Base-by-base conservation (phyloP, 2,888 invertebrate species). In the Masnerella sp. region DNA sequence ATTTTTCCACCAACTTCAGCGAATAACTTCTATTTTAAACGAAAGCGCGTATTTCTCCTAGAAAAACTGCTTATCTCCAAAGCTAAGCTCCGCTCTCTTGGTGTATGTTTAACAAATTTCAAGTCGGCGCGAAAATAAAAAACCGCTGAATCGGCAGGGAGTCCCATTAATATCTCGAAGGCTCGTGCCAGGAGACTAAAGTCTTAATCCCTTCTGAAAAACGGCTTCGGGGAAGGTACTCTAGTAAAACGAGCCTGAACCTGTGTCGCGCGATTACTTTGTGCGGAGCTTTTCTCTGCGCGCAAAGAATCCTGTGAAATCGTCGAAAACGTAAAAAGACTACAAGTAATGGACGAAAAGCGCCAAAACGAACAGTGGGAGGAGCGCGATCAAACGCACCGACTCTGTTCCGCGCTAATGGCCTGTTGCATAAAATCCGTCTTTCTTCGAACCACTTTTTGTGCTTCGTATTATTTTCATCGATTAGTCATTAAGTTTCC, bases 181-280 rank as follows among this genome's bases (percentile, higher is more conserved):
- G 58, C 65, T 75, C 72, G 71, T 58, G 72, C 64, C 64, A 42
- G 52, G 68, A 54, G 74, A 72, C 65, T 76, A 72, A 75, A 68
- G 78, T 78, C 78, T 77, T 78, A 78, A 78, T 78, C 74, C 74
- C 54, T 61, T 22, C 74, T 76, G 75, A 75, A 71, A 76, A 75
- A 77, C 76, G 74, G 70, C 75, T 72, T 74, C 75, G 43, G 58
- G 51, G 67, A 75, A 56, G 72, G 25, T 62, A 67, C 59, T 71
- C 77, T 65, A 64, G 73, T 56, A 62, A 73, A 68, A 52, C 56
- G 62, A 67, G 68, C 49, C 51, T 52, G 72, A 28, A 58, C 58
- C 51, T 58, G 51, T 59, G 52, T 59, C 36, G 49, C 25, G 68
- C 51, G 51, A 69, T 59, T 52, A 59, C 59, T 61, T 59, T 68